Evolutionary conservation across 2,113 vertebrate species (phyloP).

Genomic region (Ondatra zibethicus): DNA sequence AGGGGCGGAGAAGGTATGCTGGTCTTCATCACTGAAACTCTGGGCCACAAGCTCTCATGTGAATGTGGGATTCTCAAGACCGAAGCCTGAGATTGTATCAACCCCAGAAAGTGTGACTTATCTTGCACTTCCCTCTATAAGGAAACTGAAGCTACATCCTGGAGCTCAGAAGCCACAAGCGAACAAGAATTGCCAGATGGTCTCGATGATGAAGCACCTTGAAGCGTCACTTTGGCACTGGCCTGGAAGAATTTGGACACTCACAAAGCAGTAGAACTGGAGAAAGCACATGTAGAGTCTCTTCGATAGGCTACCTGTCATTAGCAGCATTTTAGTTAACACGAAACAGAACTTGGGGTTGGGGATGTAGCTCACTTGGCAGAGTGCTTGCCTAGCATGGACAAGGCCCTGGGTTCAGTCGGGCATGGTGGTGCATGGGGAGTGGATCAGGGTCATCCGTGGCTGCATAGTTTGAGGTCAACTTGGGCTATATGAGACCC

Average conservation of each 20-base stretch:
- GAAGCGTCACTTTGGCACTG: background rate
- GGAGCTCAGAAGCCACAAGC: background rate
- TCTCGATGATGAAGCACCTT: background rate
- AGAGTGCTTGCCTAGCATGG: background rate
- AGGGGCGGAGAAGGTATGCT: accelerated
- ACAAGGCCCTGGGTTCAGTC: background rate
- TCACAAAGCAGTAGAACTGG: background rate
- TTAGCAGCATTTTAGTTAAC: background rate
- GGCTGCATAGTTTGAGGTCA: background rate
- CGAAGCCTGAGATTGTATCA: background rate
- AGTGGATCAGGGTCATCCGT: background rate
- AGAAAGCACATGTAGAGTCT: background rate
- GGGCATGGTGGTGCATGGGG: background rate
- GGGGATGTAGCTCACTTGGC: background rate
- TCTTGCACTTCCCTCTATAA: background rate
- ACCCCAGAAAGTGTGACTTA: background rate
- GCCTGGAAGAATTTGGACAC: background rate
- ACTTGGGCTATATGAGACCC: background rate
- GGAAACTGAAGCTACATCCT: background rate
- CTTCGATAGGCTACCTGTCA: background rate
- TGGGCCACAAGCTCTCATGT: background rate
- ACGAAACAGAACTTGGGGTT: background rate
- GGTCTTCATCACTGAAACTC: background rate
- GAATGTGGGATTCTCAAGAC: background rate
- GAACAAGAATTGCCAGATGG: background rate